phyloP scores from a whole-genome alignment of 1,140 invertebrate genomes.

The Sinella curviseta region DNA sequence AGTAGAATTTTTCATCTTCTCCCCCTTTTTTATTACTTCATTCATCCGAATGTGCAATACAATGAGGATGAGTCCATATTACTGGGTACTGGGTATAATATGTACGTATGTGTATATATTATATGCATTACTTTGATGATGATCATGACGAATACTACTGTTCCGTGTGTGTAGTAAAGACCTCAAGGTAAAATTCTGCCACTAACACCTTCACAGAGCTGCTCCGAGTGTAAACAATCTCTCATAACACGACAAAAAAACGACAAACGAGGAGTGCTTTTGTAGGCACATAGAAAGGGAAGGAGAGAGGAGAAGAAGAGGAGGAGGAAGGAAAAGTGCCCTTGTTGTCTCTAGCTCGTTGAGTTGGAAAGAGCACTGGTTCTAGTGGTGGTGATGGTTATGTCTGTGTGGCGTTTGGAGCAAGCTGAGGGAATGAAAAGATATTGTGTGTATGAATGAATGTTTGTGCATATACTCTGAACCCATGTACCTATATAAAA shows the following conservation, averaged over 20 bases:
- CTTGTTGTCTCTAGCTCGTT: constrained; percentile 2
- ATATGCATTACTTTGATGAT: background rate
- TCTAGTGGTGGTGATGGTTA: background rate
- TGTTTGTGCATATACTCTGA: too few relatives aligned
- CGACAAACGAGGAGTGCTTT: background rate
- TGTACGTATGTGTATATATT: too few relatives aligned
- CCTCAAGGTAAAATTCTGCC: constrained; percentile 17
- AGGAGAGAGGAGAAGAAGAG: background rate
- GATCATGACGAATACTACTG: too few relatives aligned
- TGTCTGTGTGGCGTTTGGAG: too few relatives aligned
- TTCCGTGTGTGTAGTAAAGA: background rate
- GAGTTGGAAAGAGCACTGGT: constrained; percentile 5
- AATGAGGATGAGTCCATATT: too few relatives aligned
- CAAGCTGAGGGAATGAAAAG: too few relatives aligned
- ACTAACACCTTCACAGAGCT: constrained; percentile 13
- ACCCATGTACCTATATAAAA: too few relatives aligned
- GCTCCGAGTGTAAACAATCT: constrained; percentile 9
- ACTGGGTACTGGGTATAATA: too few relatives aligned
- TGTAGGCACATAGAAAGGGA: background rate
- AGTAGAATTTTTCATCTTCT: background rate
- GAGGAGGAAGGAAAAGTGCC: background rate
- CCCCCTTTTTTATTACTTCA: background rate
- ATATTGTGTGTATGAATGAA: too few relatives aligned
- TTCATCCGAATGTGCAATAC: too few relatives aligned
- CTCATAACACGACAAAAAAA: background rate